phyloP scores from a whole-genome alignment of 2,888 invertebrate genomes.

The Dendrolimus pini region DNA sequence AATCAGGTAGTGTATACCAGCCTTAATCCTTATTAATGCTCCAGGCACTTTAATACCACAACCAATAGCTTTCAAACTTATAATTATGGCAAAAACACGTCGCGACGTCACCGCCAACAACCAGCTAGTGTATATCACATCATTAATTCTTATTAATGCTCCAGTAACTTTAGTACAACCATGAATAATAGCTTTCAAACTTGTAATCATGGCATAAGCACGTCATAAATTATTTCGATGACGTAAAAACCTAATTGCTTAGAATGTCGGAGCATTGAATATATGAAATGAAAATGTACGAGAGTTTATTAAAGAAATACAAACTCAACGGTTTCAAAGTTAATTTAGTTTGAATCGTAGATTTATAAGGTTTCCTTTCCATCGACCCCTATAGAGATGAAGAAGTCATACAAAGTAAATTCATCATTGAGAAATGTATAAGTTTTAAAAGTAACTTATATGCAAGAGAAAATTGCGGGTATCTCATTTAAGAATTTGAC shows the following conservation, averaged over 20 bases:
- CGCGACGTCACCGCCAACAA: background rate
- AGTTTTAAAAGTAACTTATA: background rate
- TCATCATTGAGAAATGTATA: background rate
- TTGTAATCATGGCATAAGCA: too few relatives aligned
- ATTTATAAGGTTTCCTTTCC: conserved; percentile 28
- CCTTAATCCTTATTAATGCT: conserved; percentile 22
- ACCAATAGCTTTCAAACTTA: too few relatives aligned
- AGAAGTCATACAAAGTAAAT: conserved; percentile 18
- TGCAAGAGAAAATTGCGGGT: background rate
- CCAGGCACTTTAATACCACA: background rate
- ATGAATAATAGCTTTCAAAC: too few relatives aligned
- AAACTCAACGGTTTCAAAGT: conserved; percentile 25
- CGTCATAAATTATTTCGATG: background rate
- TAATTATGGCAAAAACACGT: background rate
- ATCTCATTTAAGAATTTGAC: background rate
- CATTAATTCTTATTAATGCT: conserved; percentile 10
- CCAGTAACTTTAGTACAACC: background rate
- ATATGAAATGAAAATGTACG: background rate
- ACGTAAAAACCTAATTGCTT: too few relatives aligned
- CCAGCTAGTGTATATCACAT: background rate
- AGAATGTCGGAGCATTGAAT: conserved; percentile 25
- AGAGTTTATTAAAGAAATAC: conserved; percentile 10
- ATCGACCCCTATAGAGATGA: conserved; percentile 18
- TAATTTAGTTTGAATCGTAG: conserved; percentile 24
- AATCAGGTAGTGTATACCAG: conserved; percentile 32